Base-by-base conservation (phyloP, 2,113 vertebrate species). In the Solea solea region DNA sequence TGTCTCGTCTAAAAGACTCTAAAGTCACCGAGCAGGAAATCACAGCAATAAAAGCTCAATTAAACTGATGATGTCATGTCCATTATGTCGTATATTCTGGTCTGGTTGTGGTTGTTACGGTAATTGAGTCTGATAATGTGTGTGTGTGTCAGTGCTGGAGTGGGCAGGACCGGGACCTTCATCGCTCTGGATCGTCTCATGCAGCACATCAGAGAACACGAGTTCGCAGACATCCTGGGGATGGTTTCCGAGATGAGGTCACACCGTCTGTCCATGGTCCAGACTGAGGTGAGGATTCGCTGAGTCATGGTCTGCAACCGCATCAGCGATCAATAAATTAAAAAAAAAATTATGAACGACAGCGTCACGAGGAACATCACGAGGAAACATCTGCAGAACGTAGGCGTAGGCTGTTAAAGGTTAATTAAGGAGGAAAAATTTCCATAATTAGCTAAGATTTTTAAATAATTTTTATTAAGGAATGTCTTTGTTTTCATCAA, bases 211-310 rank as follows among this genome's bases (percentile, higher is more conserved):
- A 90, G 94, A 3, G 96, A 98, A 11, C 98, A 99, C 0, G 96
- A 99, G 77, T 97, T 95, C 0, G 95, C 94, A 0, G 98, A 99
- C 79, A 92, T 99, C 42, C 69, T 99, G 80, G 97, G 97, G 0
- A 87, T 98, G 89, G 97, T 99, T 83, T 96, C 96, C 0, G 96
- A 99, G 81, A 96, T 99, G 96, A 89, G 97, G 13, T 96, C 96
- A 0, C 96, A 97, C 79, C 93, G 98, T 13, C 96, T 98, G 90
- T 98, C 94, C 42, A 99, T 99, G 98, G 98, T 99, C 44, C 98
- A 99, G 89, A 99, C 98, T 0, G 98, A 99, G 96, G 97, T 98
- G 88, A 77, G 14, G 8, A 48, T 2, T 45, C 44, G 2, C 2
- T 2, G 11, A 3, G 44, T 34, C 34, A 34, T 34, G 34, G 34